Evolutionary conservation across 2,888 invertebrate genomes (phyloP), one percentile per base, ranked within the genome.

Genomic region (Ochropacha duplaris): DNA sequence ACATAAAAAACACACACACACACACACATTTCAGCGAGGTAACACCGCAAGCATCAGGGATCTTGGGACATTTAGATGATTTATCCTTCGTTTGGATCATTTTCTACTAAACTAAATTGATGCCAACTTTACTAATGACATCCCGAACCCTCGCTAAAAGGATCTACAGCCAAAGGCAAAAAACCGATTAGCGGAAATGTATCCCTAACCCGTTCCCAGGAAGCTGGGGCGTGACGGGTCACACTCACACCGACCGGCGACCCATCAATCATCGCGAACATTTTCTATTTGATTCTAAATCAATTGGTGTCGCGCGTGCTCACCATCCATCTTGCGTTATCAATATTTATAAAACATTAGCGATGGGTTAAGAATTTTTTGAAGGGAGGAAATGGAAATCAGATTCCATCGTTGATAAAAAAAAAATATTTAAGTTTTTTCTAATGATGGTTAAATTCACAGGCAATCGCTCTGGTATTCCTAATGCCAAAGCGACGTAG

Each of bases 301-400:
- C 92, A 92, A 92, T 92, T 91, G 85, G 83, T 64, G 77, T 60
- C 81, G 87, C 90, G 88, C 91, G 91, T 91, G 91, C 64, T 74
- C 64, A 31, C 64, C 85, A 92, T 92, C 88, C 89, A 90, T 92
- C 92, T 90, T 87, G 72, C 68, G 82, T 87, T 92, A 92, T 92
- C 90, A 87, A 87, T 87, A 84, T 85, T 85, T 83, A 79, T 80
- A 79, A 79, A 83, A 76, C 75, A 79, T 81, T 78, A 79, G 74
- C 68, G 60, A 56, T 57, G 78, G 74, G 74, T 76, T 78, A 65
- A 72, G 69, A 58, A 67, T 68, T 31, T 66, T 66, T 64, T 66
- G 70, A 64, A 71, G 72, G 61, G 62, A 74, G 84, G 78, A 83
- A 83, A 84, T 84, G 51, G 62, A 65, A 65, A 67, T 58, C 55